A percentile compares a stretch with the other conserved stretches of the same genome.
Conservation (phyloP, 2,113 vertebrate genomes). For the Polypterus bichir region DNA sequence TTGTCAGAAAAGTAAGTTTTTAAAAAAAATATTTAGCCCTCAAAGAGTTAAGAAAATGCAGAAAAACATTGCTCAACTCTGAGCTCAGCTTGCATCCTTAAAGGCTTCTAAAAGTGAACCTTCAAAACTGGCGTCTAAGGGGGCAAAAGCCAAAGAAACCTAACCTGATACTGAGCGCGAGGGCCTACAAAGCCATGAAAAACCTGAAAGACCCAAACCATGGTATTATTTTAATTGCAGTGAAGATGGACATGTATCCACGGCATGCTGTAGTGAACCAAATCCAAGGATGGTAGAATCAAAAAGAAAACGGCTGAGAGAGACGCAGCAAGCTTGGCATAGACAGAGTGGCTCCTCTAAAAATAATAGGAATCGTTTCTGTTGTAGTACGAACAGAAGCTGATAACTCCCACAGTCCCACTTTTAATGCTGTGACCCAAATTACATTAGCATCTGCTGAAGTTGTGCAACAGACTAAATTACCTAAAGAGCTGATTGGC, state of each 20-base stretch:
- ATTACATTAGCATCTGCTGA: background rate
- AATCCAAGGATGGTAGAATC: conserved; percentile 5
- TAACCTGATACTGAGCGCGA: background rate
- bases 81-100: conserved; percentile 6
- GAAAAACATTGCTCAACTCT: conserved; percentile 4
- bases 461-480: background rate
- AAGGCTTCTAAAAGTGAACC: background rate
- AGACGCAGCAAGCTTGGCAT: background rate
- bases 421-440: background rate
- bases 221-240: conserved; percentile 21
- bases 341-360: background rate
- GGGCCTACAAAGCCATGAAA: background rate
- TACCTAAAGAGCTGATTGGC: conserved; percentile 11
- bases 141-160: background rate
- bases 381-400: conserved; percentile 13
- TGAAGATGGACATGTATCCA: conserved; percentile 17
- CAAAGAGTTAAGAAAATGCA: conserved; percentile 8
- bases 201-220: background rate
- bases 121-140: background rate
- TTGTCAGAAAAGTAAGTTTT: too few species aligned
- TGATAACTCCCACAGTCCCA: conserved; percentile 6
- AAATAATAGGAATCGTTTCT: conserved; percentile 10
- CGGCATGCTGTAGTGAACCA: conserved; percentile 1
- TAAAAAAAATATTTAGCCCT: too few species aligned
- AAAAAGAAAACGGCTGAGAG: conserved; percentile 12